Base-by-base conservation (phyloP, 1,140 invertebrate species). In the Ditylenchus dipsaci region DNA sequence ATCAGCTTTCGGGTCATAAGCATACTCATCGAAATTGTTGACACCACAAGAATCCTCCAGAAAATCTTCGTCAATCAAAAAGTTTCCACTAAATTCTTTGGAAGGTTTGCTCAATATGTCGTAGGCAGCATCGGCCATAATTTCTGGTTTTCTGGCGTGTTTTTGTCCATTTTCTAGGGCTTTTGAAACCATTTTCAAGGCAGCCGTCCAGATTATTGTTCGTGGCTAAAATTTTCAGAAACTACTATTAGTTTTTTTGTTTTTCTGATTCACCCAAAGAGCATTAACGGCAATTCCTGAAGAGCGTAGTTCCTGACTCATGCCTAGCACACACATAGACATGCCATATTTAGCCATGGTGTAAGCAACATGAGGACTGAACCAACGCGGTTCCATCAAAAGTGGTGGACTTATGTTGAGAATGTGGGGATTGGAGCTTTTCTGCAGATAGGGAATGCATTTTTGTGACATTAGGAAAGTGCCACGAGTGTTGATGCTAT, bases 291-390 rank as follows among this genome's bases (percentile, higher is more conserved):
- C 92, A 74, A 99, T 90, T 59, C 89, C 89, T 66, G 89, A 87
- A 9, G 86, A 84, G 76, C 87, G 89, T 71, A 96, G 91, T 86
- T 98, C 95, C 73, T 91, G 91, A 47, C 91, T 86, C 92, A 97
- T 95, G 42, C 95, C 81, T 15, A 98, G 85, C 0, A 91, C 92
- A 85, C 93, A 97, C 91, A 98, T 92, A 0, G 92, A 95, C 95
- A 99, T 98, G 19, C 95, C 74, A 81, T 95, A 97, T 79, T 98
- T 98, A 0, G 95, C 91, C 88, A 97, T 96, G 0, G 95, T 96
- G 83, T 97, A 97, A 0, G 93, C 71, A 17, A 95, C 89, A 86
- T 97, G 91, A 76, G 90, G 88, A 64, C 88, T 87, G 83, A 98
- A 98, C 94, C 95, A 98, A 74, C 88, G 85, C 0, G 91, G 88